Evolutionary conservation across 1,140 invertebrate genomes (phyloP).

Genomic region (Metaphire vulgaris): DNA sequence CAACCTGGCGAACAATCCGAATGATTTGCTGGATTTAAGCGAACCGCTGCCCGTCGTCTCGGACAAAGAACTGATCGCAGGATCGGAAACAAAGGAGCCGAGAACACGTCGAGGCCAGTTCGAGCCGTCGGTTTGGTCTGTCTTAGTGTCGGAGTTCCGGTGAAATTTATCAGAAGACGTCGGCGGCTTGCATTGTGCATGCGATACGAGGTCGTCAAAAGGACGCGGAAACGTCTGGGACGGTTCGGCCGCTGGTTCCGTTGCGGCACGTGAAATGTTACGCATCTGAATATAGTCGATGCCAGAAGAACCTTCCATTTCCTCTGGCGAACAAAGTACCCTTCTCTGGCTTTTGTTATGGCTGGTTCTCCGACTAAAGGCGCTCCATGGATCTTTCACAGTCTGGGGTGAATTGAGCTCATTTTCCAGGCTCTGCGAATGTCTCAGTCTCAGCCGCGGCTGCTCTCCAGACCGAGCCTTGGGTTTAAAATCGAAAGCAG

Average conservation of each 20-base stretch:
- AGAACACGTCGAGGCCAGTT: too few species aligned
- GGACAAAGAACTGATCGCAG: not conserved
- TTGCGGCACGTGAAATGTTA: not conserved
- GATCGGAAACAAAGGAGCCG: not conserved
- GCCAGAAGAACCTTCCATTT: not conserved
- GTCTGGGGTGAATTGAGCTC: not conserved
- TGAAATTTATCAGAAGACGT: not conserved
- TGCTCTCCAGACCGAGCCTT: too few species aligned
- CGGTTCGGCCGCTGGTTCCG: not conserved
- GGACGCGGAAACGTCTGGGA: not conserved
- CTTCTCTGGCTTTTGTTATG: not conserved
- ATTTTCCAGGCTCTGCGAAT: conserved; percentile 12
- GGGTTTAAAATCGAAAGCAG: too few species aligned
- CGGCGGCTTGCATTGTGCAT: not conserved
- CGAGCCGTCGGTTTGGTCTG: too few species aligned
- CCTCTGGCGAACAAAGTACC: not conserved
- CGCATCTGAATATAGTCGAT: not conserved
- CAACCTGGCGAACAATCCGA: conserved; percentile 12
- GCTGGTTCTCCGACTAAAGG: not conserved
- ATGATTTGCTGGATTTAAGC: conserved; percentile 8
- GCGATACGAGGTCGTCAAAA: conserved; percentile 18
- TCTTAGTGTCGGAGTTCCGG: not conserved
- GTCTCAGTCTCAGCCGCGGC: conserved; percentile 5
- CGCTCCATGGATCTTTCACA: not conserved
- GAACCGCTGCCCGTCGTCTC: not conserved